Evolutionary conservation across 2,797 vertebrate species (phyloP), one percentile per base, ranked within the genome.

Genomic region (Todus mexicanus): DNA sequence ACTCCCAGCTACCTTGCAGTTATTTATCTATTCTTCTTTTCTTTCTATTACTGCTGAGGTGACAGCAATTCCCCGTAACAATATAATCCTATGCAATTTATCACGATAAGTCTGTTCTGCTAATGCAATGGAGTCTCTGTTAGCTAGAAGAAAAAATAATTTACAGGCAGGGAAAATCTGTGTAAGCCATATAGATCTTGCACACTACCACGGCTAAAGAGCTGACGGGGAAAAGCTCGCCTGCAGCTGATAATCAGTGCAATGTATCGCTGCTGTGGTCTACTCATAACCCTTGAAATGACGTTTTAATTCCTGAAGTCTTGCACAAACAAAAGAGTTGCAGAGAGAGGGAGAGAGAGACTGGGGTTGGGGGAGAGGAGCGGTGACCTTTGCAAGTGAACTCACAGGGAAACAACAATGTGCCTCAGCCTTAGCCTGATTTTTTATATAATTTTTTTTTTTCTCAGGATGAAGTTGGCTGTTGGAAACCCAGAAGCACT

Each of bases 231-330:
- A 38, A 77, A 87, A 87, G 42, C 86, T 83, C 4, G 42, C 77
- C 90, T 90, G 89, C 86, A 92, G 95, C 74, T 91, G 90, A 51
- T 88, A 82, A 92, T 92, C 95, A 87, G 77, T 38, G 60, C 89
- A 76, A 68, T 53, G 84, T 73, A 91, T 86, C 3, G 7, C 70
- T 94, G 91, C 87, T 85, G 89, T 84, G 87, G 73, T 94, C 91
- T 93, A 37, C 87, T 71, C 85, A 73, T 84, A 92, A 74, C 90
- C 86, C 89, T 83, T 74, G 82, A 90, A 95, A 96, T 84, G 94
- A 96, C 86, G 86, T 93, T 95, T 95, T 94, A 93, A 95, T 94
- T 96, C 83, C 94, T 77, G 47, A 93, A 95, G 79, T 15, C 92
- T 93, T 96, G 81, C 89, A 90, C 57, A 94, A 94, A 94, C 84